Evolutionary conservation across 1,140 invertebrate species (phyloP).

Genomic region (Drosophila murphyi): DNA sequence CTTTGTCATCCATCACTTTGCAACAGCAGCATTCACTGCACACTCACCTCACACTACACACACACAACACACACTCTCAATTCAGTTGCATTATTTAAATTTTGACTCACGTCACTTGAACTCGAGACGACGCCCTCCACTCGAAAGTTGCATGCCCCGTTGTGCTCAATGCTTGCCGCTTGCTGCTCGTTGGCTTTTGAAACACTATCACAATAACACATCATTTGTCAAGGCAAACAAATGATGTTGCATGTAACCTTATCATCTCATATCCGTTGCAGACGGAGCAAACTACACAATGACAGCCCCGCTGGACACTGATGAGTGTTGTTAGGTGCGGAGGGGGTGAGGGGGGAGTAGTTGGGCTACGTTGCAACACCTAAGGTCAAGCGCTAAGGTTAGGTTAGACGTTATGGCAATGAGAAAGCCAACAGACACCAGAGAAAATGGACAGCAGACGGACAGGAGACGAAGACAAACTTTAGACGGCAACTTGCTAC

Average conservation of each 20-base stretch:
- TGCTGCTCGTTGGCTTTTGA: constrained; percentile 23
- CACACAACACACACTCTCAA: constrained; percentile 16
- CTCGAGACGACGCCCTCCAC: constrained; percentile 45
- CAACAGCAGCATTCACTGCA: constrained; percentile 5
- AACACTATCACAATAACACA: constrained; percentile 79
- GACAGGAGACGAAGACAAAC: constrained; percentile 47
- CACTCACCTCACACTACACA: constrained; percentile 10
- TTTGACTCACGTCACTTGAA: constrained; percentile 70
- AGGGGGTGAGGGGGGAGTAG: not conserved
- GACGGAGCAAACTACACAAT: constrained; percentile 46
- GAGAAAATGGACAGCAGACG: constrained; percentile 2
- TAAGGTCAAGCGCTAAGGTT: constrained; percentile 70
- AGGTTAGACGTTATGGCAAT: constrained; percentile 16
- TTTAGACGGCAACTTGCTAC: constrained; percentile 24
- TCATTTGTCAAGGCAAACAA: constrained; percentile 82
- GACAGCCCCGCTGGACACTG: constrained; percentile 15
- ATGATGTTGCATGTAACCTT: constrained; percentile 83
- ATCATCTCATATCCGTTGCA: constrained; percentile 80
- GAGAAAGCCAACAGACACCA: constrained; percentile 36
- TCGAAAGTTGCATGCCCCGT: constrained; percentile 68
- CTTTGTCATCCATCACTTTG: constrained; percentile 42
- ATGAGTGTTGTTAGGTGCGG: not conserved
- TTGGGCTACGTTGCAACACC: constrained; percentile 10
- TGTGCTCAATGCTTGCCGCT: not conserved
- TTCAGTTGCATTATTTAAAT: constrained; percentile 68